phyloP scores from a whole-genome alignment of 2,113 vertebrate species.

The Campylorhamphus procurvoides region DNA sequence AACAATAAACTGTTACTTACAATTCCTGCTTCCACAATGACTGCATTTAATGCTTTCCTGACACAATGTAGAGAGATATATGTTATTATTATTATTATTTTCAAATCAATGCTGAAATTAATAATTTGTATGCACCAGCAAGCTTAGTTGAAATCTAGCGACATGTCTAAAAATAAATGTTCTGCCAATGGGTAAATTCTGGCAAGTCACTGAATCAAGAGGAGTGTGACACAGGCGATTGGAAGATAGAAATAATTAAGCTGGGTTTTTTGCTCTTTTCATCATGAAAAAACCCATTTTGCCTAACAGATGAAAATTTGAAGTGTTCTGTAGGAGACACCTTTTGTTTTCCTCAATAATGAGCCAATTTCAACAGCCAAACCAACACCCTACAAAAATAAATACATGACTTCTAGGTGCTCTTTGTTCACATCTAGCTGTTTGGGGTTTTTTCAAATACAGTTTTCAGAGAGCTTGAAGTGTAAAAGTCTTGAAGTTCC shows the following conservation, averaged over 20 bases:
- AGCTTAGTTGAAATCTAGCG: slow-evolving; percentile 59
- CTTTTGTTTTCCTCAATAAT: slow-evolving; percentile 42
- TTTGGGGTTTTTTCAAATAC: not conserved
- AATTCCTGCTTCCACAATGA: slow-evolving; percentile 53
- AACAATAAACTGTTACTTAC: not conserved
- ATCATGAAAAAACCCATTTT: slow-evolving; percentile 6
- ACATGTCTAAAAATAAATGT: slow-evolving; percentile 69
- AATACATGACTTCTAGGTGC: not conserved
- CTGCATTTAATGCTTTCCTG: slow-evolving; percentile 41
- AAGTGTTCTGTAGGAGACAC: not conserved
- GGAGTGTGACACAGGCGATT: slow-evolving; percentile 37
- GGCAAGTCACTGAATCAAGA: slow-evolving; percentile 71
- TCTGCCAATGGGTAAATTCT: slow-evolving; percentile 67
- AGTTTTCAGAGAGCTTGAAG: not conserved
- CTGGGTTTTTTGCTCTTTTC: slow-evolving; percentile 30
- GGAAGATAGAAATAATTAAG: slow-evolving; percentile 67
- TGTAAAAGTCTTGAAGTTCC: not conserved
- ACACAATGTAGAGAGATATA: slow-evolving; percentile 22
- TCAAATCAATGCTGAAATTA: slow-evolving; percentile 72
- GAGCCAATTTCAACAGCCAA: slow-evolving; percentile 23
- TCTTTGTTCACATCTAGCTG: not conserved
- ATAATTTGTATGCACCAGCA: slow-evolving; percentile 60
- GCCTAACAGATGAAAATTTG: slow-evolving; percentile 26
- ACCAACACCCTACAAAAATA: slow-evolving; percentile 37
- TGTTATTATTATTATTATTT: slow-evolving; percentile 66